These are phyloP conservation scores for Rhinoderma darwinii DNA, from an alignment of 2,113 vertebrate genomes.

Conservation along the genomic window DNA sequence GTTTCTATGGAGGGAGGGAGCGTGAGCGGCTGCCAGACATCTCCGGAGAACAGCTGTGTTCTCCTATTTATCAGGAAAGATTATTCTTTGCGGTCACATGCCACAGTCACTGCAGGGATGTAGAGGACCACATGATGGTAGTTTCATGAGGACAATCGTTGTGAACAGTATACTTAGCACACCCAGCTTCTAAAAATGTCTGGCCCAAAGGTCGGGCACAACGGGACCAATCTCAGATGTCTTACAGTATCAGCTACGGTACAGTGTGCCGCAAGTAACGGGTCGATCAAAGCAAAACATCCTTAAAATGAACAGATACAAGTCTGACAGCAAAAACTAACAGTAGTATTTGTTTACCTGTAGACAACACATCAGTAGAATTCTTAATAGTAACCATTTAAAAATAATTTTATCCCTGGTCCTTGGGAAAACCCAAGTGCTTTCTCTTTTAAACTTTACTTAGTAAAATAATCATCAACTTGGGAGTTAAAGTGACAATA, in stretches of 20 bases:
- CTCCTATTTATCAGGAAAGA: not conserved
- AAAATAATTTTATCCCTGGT: too few relatives aligned
- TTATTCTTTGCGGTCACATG: conserved; percentile 13
- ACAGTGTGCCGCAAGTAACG: not conserved
- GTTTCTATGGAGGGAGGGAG: not conserved
- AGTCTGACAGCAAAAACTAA: not conserved
- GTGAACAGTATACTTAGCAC: conserved; percentile 41
- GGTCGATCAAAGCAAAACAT: too few relatives aligned
- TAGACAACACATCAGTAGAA: too few relatives aligned
- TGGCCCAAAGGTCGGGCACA: not conserved
- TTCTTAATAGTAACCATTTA: too few relatives aligned
- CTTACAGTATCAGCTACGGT: not conserved
- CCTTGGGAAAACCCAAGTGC: too few relatives aligned
- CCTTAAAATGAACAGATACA: not conserved
- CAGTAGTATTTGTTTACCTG: too few relatives aligned
- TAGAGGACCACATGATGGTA: not conserved
- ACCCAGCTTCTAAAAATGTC: conserved; percentile 38
- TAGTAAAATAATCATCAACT: too few relatives aligned
- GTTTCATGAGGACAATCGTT: too few relatives aligned
- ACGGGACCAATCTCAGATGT: not conserved
- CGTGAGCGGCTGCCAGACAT: not conserved
- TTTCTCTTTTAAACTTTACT: too few relatives aligned
- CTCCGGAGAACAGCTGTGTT: not conserved
- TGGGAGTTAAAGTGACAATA: not conserved
- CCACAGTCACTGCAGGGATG: not conserved